Percentiles rank a stretch among this genome's conserved stretches.
phyloP scores from a whole-genome alignment of 2,797 vertebrate species.

The Gallirallus australis region DNA sequence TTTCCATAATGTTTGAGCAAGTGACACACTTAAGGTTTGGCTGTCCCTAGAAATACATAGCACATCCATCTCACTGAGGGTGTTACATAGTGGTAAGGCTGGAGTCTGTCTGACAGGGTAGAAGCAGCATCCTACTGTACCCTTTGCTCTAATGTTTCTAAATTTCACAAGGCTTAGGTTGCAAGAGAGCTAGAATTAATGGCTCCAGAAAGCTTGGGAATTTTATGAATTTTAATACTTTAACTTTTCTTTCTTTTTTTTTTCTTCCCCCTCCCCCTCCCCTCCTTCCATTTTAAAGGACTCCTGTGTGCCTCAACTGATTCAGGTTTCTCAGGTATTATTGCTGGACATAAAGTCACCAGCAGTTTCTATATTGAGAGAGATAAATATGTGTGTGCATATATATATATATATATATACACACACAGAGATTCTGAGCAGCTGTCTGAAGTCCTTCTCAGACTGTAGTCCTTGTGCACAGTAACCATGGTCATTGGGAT shows the following conservation, averaged over 20 bases:
- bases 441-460: background rate
- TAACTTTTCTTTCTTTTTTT: fast-evolving
- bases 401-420: too few species aligned
- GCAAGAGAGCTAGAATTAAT: background rate
- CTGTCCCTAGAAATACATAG: background rate
- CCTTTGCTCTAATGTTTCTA: background rate
- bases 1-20: background rate
- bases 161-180: background rate
- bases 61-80: background rate
- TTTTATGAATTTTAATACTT: background rate
- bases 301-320: background rate
- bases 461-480: background rate
- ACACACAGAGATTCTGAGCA: background rate
- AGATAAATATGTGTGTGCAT: too few species aligned
- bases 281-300: background rate
- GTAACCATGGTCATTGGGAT: background rate
- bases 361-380: background rate
- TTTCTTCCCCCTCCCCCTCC: background rate
- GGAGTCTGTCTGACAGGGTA: background rate
- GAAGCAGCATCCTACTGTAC: background rate
- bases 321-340: background rate
- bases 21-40: background rate
- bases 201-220: background rate
- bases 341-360: background rate
- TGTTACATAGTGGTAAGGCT: background rate